Percentiles rank a stretch among this genome's conserved stretches.
Conservation (phyloP, 2,888 invertebrate genomes). For the Euzetes globulus region DNA sequence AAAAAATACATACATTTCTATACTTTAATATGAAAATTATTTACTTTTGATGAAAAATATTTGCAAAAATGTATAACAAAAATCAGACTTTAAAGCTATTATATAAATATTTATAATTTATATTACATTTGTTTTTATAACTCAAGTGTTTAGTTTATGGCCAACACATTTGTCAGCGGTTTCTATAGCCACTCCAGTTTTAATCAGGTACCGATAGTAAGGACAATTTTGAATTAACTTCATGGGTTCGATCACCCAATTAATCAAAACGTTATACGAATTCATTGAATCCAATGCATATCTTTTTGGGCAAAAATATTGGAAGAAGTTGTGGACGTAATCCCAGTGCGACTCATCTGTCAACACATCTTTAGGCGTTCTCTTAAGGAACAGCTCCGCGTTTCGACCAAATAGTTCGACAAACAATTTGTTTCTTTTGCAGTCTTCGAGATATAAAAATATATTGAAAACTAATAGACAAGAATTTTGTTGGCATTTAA, state of each 20-base stretch:
- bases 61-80: too few relatives aligned
- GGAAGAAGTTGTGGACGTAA: background rate
- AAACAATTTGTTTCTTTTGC: background rate
- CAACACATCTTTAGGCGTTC: background rate
- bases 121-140: background rate
- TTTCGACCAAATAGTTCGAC: constrained; percentile 7
- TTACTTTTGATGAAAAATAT: too few relatives aligned
- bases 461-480: background rate
- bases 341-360: background rate
- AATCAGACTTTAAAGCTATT: background rate
- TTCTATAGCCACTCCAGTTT: background rate
- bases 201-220: background rate
- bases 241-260: constrained; percentile 14
- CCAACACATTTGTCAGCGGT: constrained; percentile 7
- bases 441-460: background rate
- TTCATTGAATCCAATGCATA: background rate
- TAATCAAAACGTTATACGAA: background rate
- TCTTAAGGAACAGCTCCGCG: background rate
- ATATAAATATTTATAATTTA: background rate
- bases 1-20: too few relatives aligned
- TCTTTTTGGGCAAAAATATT: background rate
- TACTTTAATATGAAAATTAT: too few relatives aligned
- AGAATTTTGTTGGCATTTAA: constrained; percentile 9
- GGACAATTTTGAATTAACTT: too few relatives aligned
- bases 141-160: background rate